Base-by-base conservation (phyloP, 2,797 vertebrate genomes). In the Helarctos malayanus region DNA sequence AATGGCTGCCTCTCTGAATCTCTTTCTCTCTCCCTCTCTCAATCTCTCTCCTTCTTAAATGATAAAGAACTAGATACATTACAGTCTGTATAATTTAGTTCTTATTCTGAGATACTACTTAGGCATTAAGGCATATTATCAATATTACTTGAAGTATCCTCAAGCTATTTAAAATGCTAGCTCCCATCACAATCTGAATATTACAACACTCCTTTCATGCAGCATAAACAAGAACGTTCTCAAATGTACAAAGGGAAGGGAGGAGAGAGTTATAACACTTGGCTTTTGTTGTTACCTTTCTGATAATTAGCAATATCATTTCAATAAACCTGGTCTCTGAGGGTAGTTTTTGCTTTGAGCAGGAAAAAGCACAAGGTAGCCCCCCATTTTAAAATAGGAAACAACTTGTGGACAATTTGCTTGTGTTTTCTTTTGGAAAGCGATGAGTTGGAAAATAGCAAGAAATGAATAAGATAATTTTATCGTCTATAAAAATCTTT, bases 61-160 rank as follows among this genome's bases (percentile, higher is more conserved):
- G 45, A 54, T n/a, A 92, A 92, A 65, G 4, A 63, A 69, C 45
- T 86, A 79, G 21, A 29, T 61, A 65, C 38, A 45, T 69, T 91
- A 96, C 5, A 1, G 23, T 78, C 23, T 95, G 71, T 82, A 93
- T 32, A 63, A 88, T 32, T 91, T 78, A 94, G 12, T 61, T 86
- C 56, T 93, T 92, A 91, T 10, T 83, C 84, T 87, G 54, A 47
- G 29, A 78, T 93, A 69, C 69, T 92, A 32, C 45, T 91, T 91
- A 73, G n/a, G 56, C 89, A 68, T 93, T 97, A 97, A 98, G 97
- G 92, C 97, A 92, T 96, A 47, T 95, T 73, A 80, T 83, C 11
- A 52, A 32, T 47, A 25, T 59, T 82, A 91, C 94, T 81, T 91
- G 35, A 86, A 47, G 23, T 92, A 85, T 91, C 23, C 25, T 94